Percentiles rank a stretch among this genome's conserved stretches.
phyloP scores from a whole-genome alignment of 2,888 invertebrate species.

The Hyposoter didymator region DNA sequence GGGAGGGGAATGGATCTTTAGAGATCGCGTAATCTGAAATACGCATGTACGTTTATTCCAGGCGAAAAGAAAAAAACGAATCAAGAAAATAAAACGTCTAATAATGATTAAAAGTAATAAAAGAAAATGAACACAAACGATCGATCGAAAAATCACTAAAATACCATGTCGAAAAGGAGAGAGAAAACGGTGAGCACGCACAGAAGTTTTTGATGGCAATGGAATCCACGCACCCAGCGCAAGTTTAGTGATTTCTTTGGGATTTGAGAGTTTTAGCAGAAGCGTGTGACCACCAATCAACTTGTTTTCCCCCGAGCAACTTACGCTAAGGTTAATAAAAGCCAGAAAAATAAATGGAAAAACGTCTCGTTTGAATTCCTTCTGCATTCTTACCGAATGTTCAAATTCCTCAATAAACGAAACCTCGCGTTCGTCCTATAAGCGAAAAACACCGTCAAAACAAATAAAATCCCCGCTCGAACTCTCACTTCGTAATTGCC shows the following conservation, averaged over 20 bases:
- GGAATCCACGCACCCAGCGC: conserved; percentile 51
- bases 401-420: conserved; percentile 42
- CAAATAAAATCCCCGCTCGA: conserved; percentile 41
- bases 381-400: conserved; percentile 45
- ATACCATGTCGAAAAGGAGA: conserved; percentile 53
- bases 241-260: conserved; percentile 24
- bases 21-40: conserved; percentile 81
- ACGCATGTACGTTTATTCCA: conserved; percentile 80
- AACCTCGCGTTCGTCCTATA: conserved; percentile 34
- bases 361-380: conserved; percentile 17
- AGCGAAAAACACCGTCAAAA: conserved; percentile 13
- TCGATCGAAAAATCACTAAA: conserved; percentile 66
- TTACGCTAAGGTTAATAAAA: conserved; percentile 32
- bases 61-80: conserved; percentile 67
- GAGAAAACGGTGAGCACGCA: conserved; percentile 53
- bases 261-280: conserved; percentile 51
- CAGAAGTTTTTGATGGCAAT: conserved; percentile 42
- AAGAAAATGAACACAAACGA: conserved; percentile 38
- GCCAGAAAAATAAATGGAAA: not conserved
- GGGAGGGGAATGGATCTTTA: conserved; percentile 80
- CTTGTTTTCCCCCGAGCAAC: conserved; percentile 37
- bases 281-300: conserved; percentile 51
- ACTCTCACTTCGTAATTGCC: conserved; percentile 57
- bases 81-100: conserved; percentile 51
- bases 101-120: conserved; percentile 44